Conservation (phyloP, 2,888 invertebrate genomes). For the Drosophila dives region DNA sequence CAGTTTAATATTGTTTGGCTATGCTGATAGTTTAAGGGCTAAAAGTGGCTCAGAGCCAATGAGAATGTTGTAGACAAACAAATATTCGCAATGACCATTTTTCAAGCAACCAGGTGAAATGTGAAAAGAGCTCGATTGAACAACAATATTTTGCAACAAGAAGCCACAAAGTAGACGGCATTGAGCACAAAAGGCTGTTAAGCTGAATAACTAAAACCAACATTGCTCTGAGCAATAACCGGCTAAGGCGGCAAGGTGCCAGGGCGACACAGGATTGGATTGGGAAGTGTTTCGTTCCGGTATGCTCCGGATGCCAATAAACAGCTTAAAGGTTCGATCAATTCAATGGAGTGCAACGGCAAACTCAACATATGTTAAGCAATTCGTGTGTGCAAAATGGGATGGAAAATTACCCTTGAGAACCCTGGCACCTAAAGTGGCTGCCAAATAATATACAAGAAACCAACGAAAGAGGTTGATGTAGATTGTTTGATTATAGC, state of each 20-base stretch:
- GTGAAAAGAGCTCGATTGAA: not conserved
- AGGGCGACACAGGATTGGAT: not conserved
- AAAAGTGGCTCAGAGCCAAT: not conserved
- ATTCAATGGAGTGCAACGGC: constrained; percentile 49
- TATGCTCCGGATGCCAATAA: constrained; percentile 43
- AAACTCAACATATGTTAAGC: constrained; percentile 58
- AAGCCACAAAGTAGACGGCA: no score
- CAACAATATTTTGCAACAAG: not conserved
- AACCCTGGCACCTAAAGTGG: constrained; percentile 4
- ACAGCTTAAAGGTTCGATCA: constrained; percentile 46
- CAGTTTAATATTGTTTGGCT: not conserved
- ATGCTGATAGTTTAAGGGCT: not conserved
- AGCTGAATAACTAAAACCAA: constrained; percentile 9
- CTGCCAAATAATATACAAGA: not conserved
- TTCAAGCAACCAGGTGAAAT: not conserved
- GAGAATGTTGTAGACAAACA: not conserved
- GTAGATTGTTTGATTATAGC: not conserved
- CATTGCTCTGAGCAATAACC: not conserved
- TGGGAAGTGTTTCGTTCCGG: not conserved
- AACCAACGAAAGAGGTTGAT: not conserved
- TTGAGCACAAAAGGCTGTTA: not conserved
- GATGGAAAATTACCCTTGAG: constrained; percentile 28
- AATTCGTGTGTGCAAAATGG: constrained; percentile 65
- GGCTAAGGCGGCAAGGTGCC: not conserved
- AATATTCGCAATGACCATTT: not conserved